Base-by-base conservation (phyloP, 2,797 vertebrate genomes). In the Liasis olivaceus region DNA sequence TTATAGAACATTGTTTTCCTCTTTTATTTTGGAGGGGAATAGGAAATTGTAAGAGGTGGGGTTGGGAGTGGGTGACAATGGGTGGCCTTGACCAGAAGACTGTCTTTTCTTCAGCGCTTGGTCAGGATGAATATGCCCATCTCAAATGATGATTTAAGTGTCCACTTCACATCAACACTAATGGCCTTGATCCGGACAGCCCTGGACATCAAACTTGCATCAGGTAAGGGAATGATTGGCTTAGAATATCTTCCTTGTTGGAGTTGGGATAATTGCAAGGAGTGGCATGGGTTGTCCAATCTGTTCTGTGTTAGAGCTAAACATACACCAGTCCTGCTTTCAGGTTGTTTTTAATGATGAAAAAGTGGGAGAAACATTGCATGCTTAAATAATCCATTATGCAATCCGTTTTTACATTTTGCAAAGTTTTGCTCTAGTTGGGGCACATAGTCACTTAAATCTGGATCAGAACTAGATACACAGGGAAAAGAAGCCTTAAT, bases 81-180 rank as follows among this genome's bases (percentile, higher is more conserved):
- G 28, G 17, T 5, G 0, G 0, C 0, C 0, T 91, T 98, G 51
- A 97, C 72, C 4, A 77, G 28, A 13, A 4, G 85, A 20, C 13
- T 2, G 0, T 89, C 91, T 96, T 87, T 96, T 94, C 95, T 87
- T 90, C 97, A 99, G 99, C 98, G 99, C 93, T 97, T 99, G 91
- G 98, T 99, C 94, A 98, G 99, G 96, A 99, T 99, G 99, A 99
- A 99, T 97, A 99, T 99, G 99, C 99, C 99, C 2, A 99, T 99
- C 85, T 99, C 98, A 0, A 98, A 98, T 0, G 97, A 98, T 31
- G 99, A 99, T 96, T 97, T 98, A 95, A 99, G 98, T 0, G 99
- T 99, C 56, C 99, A 99, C 97, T 99, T 99, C 97, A 99, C 99
- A 0, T 99, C 99, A 92, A 99, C 99, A 0, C 97, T 99, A 96